Evolutionary conservation across 2,888 invertebrate genomes (phyloP).

Genomic region (Cephus rjabovi): DNA sequence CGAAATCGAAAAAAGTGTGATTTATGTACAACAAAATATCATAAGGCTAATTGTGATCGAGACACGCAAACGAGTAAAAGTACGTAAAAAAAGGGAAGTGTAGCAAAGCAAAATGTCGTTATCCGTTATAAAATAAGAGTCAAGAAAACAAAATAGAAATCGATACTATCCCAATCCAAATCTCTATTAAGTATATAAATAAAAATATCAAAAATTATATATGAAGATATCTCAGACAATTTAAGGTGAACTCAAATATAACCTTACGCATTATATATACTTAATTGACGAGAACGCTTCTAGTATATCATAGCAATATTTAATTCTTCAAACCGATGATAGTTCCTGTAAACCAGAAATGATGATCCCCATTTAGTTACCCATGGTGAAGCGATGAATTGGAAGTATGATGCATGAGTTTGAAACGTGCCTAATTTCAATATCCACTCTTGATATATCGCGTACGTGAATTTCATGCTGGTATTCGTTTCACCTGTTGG

Average conservation of each 20-base stretch:
- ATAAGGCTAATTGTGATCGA: neutral
- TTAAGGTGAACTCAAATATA: neutral
- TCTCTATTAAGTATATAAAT: neutral
- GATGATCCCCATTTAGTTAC: neutral
- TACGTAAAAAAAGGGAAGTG: neutral
- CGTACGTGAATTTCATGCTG: neutral
- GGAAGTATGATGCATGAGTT: neutral
- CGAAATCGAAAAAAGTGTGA: slow-evolving; percentile 40
- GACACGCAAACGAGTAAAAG: neutral
- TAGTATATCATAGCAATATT: neutral
- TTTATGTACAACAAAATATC: neutral
- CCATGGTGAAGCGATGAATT: neutral
- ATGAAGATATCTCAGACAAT: neutral
- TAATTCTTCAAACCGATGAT: neutral
- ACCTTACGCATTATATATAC: neutral
- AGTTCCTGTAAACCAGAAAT: neutral
- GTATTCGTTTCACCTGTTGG: slow-evolving; percentile 18
- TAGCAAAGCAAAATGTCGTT: neutral
- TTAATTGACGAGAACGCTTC: neutral
- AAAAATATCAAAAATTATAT: neutral
- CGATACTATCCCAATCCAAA: too few relatives aligned
- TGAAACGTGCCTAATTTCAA: neutral
- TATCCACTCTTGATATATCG: neutral
- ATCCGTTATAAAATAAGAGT: neutral
- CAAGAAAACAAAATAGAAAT: neutral